Conservation (phyloP, 2,113 vertebrate genomes). For the Elaphurus davidianus region DNA sequence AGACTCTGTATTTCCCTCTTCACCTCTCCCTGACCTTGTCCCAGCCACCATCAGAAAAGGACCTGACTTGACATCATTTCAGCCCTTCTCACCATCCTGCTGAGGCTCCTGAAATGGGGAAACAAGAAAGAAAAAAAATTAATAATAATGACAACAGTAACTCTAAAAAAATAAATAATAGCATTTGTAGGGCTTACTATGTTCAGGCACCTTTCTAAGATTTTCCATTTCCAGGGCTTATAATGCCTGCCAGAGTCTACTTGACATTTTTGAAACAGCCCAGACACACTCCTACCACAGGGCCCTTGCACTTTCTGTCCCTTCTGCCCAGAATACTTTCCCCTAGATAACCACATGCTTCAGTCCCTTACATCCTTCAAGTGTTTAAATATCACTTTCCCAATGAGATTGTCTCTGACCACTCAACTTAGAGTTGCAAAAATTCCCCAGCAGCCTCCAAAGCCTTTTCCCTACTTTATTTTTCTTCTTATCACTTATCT, state of each 20-base stretch:
- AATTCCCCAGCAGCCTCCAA: not conserved
- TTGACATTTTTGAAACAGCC: not conserved
- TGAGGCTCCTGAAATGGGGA: constrained; percentile 46
- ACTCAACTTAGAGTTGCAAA: not conserved
- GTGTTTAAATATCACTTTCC: not conserved
- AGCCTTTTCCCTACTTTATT: not conserved
- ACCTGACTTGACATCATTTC: constrained; percentile 62
- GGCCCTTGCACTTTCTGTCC: not conserved
- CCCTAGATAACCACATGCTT: not conserved
- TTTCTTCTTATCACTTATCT: not conserved
- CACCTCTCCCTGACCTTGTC: not conserved
- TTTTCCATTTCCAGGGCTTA: not conserved
- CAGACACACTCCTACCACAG: not conserved
- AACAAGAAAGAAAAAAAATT: not conserved
- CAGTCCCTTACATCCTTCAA: not conserved
- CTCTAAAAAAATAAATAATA: not conserved
- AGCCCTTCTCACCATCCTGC: constrained; percentile 61
- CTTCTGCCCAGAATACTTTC: not conserved
- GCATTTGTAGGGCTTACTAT: not conserved
- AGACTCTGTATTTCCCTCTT: not conserved
- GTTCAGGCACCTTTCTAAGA: not conserved
- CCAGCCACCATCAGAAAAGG: constrained; percentile 61
- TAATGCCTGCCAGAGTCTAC: not conserved
- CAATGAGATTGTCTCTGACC: not conserved
- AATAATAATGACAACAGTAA: not conserved